These are phyloP conservation scores for Carterocephalus palaemon DNA, from an alignment of 2,888 invertebrate species.

Conservation along the genomic window DNA sequence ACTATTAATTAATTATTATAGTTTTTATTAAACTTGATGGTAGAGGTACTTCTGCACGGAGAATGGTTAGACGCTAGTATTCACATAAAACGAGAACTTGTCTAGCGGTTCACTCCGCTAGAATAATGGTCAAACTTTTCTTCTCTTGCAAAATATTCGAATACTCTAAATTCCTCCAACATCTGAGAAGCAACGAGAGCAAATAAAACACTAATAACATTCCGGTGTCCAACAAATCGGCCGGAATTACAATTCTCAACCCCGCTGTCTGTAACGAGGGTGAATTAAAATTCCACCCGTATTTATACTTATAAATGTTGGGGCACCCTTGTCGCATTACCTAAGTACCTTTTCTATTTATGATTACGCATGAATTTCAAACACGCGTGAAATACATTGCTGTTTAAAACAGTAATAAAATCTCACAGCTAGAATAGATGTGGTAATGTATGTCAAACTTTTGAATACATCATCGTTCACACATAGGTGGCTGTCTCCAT, in stretches of 20 bases:
- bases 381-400: not conserved
- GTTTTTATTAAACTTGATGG: no score
- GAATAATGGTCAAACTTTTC: slow-evolving; percentile 23
- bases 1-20: no score
- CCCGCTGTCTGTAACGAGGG: slow-evolving; percentile 49
- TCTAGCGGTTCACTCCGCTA: slow-evolving; percentile 2
- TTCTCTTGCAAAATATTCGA: slow-evolving; percentile 16
- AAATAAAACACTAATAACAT: slow-evolving; percentile 26
- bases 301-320: slow-evolving; percentile 34
- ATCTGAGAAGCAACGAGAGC: slow-evolving; percentile 15
- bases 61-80: no score
- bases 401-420: not conserved
- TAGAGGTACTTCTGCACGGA: no score
- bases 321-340: slow-evolving; percentile 41
- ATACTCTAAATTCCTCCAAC: slow-evolving; percentile 20
- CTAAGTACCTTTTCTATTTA: not conserved
- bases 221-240: slow-evolving; percentile 25
- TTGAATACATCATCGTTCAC: not conserved
- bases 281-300: slow-evolving; percentile 67
- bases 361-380: not conserved
- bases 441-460: slow-evolving; percentile 8
- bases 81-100: slow-evolving; percentile 5
- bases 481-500: not conserved
- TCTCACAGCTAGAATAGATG: no score
- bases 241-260: slow-evolving; percentile 20